A percentile compares a stretch with the other conserved stretches of the same genome.
These are phyloP conservation scores for Propithecus perrieri DNA, from an alignment of 2,797 vertebrate species.

Conservation along the genomic window DNA sequence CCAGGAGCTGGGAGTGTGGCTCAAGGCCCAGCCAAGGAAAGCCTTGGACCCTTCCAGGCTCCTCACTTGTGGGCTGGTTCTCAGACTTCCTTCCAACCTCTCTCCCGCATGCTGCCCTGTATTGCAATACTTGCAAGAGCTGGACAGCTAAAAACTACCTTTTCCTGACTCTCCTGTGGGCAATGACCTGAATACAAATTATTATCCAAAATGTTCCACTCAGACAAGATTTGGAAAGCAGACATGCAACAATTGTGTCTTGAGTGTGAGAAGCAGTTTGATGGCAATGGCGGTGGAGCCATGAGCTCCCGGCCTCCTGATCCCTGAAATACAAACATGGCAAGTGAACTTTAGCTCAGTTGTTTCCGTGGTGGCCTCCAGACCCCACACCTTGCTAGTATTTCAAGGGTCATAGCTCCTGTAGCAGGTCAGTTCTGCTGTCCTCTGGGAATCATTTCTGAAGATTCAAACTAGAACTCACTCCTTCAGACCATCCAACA, in stretches of 20 bases:
- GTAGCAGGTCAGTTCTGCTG: too few relatives aligned
- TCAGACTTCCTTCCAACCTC: neutral
- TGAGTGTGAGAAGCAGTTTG: neutral
- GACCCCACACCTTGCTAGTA: too few relatives aligned
- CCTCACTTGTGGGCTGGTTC: too few relatives aligned
- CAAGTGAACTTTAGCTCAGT: neutral
- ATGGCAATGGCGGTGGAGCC: neutral
- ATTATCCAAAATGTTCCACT: neutral
- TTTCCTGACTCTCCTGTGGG: neutral
- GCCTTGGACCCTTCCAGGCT: neutral
- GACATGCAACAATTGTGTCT: neutral
- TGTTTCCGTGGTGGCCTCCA: too few relatives aligned
- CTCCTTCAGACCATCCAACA: too few relatives aligned
- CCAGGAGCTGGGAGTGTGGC: neutral
- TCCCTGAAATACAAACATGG: neutral
- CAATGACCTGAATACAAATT: neutral
- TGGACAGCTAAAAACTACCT: neutral
- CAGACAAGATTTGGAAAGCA: neutral
- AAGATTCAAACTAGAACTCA: too few relatives aligned
- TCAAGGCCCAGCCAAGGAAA: neutral
- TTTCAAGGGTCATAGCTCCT: too few relatives aligned
- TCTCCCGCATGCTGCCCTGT: too few relatives aligned
- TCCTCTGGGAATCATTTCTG: too few relatives aligned
- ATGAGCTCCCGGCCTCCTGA: neutral
- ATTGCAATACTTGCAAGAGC: neutral